These are phyloP conservation scores for Zosterops borbonicus DNA, from an alignment of 2,113 vertebrate species.

Conservation along the genomic window DNA sequence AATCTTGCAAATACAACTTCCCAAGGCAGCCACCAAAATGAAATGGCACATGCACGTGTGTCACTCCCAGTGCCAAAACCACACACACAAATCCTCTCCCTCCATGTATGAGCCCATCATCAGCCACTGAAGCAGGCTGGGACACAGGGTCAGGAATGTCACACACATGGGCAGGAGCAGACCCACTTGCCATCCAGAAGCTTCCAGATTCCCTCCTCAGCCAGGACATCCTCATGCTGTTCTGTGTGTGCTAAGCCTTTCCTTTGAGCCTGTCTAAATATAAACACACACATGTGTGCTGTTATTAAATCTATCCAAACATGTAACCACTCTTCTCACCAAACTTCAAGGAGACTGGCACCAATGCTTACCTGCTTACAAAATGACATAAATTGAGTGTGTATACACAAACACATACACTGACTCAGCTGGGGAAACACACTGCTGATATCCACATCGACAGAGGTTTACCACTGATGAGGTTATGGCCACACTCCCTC, in stretches of 20 bases:
- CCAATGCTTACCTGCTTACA: conserved; percentile 11
- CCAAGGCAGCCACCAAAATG: neutral
- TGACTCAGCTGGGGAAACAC: conserved; percentile 32
- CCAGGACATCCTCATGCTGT: neutral
- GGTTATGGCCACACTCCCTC: neutral
- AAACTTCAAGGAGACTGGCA: neutral
- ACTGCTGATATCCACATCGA: conserved; percentile 4
- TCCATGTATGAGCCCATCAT: fast-evolving
- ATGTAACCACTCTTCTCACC: neutral
- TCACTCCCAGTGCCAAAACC: neutral
- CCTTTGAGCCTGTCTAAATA: neutral
- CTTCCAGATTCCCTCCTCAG: neutral
- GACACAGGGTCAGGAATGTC: neutral
- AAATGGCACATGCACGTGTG: fast-evolving
- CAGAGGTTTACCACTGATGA: conserved; percentile 11
- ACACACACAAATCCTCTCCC: neutral
- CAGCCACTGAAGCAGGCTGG: neutral
- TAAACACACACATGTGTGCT: neutral
- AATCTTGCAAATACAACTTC: neutral
- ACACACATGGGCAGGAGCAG: fast-evolving
- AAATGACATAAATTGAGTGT: conserved; percentile 14
- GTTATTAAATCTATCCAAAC: conserved; percentile 42
- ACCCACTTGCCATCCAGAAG: neutral
- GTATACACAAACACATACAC: conserved; percentile 21
- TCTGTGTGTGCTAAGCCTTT: neutral